Percentiles rank a stretch among this genome's conserved stretches.
These are phyloP conservation scores for Monoplex corrugatus DNA, from an alignment of 2,888 invertebrate genomes.

Conservation along the genomic window DNA sequence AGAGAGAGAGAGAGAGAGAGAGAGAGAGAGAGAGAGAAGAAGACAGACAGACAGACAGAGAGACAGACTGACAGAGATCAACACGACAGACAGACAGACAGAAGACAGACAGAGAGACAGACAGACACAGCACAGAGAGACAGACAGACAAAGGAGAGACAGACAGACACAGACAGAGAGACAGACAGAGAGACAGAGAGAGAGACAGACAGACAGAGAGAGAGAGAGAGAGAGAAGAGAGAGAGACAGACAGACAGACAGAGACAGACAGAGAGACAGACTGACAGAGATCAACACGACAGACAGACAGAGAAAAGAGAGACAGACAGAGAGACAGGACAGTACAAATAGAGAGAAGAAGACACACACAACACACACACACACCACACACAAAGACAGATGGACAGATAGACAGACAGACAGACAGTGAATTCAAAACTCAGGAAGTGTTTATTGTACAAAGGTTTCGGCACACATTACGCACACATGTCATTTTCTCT, in stretches of 20 bases:
- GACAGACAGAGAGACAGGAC: background rate
- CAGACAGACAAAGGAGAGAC: constrained; percentile 28
- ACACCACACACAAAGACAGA: background rate
- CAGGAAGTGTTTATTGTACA: background rate
- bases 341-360: no score
- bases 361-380: no score
- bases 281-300: background rate
- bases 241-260: background rate
- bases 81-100: no score
- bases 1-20: constrained; percentile 37
- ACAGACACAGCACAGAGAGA: constrained; percentile 31
- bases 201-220: constrained; percentile 26
- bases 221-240: constrained; percentile 9
- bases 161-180: constrained; percentile 28
- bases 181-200: constrained; percentile 25
- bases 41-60: background rate
- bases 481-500: background rate
- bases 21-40: background rate
- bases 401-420: background rate
- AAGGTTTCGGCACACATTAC: background rate
- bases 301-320: background rate
- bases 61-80: constrained; percentile 16
- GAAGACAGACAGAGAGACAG: constrained; percentile 21
- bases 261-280: background rate
- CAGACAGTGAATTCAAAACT: background rate